Conservation (phyloP, 2,888 invertebrate species). For the Noctua janthina region DNA sequence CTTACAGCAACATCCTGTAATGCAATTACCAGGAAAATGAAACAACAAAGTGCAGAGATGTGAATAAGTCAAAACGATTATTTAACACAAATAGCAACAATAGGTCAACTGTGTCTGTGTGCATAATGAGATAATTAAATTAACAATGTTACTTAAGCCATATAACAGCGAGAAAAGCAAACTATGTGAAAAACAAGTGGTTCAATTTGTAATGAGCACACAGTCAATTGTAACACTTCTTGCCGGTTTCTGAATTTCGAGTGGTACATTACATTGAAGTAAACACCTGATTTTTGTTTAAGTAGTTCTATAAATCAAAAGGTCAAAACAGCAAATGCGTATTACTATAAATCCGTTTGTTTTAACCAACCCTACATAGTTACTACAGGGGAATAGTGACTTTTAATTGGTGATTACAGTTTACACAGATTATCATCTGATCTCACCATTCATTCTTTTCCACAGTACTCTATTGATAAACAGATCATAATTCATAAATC, state of each 20-base stretch:
- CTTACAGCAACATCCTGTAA: neutral
- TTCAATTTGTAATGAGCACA: neutral
- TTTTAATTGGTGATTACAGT: neutral
- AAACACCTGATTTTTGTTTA: neutral
- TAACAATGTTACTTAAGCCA: conserved; percentile 20
- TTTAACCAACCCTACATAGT: neutral
- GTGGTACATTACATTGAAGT: too few species aligned
- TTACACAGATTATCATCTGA: neutral
- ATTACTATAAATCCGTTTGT: neutral
- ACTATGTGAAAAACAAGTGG: conserved; percentile 1
- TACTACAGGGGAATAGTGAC: neutral
- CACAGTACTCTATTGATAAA: neutral
- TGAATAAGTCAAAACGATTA: conserved; percentile 7
- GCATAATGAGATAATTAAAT: conserved; percentile 12
- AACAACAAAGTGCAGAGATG: neutral
- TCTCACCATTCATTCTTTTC: neutral
- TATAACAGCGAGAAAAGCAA: conserved; percentile 12
- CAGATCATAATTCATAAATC: conserved; percentile 7
- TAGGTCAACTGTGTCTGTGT: neutral
- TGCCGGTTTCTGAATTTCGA: neutral
- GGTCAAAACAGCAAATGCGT: too few species aligned
- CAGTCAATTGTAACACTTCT: neutral
- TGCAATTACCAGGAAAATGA: neutral
- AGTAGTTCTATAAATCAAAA: too few species aligned
- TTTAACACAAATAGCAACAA: neutral